These are phyloP conservation scores for Symphodus melops DNA, from an alignment of 2,113 vertebrate species.

Conservation along the genomic window DNA sequence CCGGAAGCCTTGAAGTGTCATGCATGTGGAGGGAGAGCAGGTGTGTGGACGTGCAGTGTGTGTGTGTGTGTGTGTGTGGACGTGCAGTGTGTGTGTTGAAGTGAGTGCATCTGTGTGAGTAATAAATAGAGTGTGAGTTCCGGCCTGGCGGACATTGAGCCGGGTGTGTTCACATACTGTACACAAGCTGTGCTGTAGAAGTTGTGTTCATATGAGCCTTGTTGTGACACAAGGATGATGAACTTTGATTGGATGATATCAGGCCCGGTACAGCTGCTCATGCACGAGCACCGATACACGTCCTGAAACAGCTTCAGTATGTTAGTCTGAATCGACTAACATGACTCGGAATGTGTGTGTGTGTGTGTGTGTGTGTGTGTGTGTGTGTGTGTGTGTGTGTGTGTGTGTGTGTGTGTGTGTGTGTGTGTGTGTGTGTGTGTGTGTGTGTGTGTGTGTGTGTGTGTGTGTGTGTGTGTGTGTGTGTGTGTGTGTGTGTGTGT, in stretches of 20 bases:
- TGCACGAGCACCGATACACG: too few relatives aligned
- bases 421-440: constrained; percentile 21
- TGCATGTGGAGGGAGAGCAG: constrained; percentile 56
- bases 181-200: constrained; percentile 13
- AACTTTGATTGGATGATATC: too few relatives aligned
- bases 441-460: constrained; percentile 13
- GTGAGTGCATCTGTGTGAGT: constrained; percentile 42
- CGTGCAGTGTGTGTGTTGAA: constrained; percentile 26
- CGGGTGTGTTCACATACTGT: not conserved
- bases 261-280: too few relatives aligned
- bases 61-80: too few relatives aligned
- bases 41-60: constrained; percentile 45
- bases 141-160: constrained; percentile 12
- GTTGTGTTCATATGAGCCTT: not conserved
- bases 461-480: constrained; percentile 32
- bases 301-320: too few relatives aligned
- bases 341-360: not conserved
- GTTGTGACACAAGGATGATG: not conserved
- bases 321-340: too few relatives aligned
- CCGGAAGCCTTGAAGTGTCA: constrained; percentile 56
- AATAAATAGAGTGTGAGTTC: constrained; percentile 62
- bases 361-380: constrained; percentile 22
- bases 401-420: constrained; percentile 35
- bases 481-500: constrained; percentile 38
- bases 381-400: constrained; percentile 44